Conservation (phyloP, 2,797 vertebrate genomes). For the Triplophysa yarkandensis region DNA sequence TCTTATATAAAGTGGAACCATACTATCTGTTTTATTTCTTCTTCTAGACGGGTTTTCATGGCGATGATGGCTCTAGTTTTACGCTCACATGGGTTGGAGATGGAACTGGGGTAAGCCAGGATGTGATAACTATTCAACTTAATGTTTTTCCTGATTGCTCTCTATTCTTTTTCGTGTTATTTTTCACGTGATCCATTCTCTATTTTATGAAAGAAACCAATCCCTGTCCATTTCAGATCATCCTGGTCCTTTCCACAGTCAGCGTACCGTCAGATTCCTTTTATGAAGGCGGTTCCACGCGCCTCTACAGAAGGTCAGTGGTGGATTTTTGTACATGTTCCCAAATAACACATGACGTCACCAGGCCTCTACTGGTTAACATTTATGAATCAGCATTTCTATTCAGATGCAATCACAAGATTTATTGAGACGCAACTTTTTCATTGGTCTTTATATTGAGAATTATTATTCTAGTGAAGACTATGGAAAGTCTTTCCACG, state of each 20-base stretch:
- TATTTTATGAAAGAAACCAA: background rate
- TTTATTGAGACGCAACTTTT: background rate
- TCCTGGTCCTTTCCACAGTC: constrained; percentile 78
- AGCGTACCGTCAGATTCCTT: constrained; percentile 69
- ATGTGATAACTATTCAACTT: too few relatives aligned
- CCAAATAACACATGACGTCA: background rate
- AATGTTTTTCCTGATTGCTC: too few relatives aligned
- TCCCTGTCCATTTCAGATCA: constrained; percentile 64
- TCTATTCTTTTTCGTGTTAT: background rate
- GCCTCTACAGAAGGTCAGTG: constrained; percentile 80
- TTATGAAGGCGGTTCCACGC: constrained; percentile 71
- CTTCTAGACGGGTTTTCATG: constrained; percentile 77
- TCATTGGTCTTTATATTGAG: background rate
- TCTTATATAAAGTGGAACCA: background rate
- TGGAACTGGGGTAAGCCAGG: constrained; percentile 77
- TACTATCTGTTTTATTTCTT: background rate
- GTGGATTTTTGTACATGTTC: background rate
- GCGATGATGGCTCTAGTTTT: constrained; percentile 79
- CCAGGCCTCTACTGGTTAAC: background rate
- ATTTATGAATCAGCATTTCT: background rate
- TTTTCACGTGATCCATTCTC: too few relatives aligned
- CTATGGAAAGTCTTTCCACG: constrained; percentile 81
- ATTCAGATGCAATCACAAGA: background rate
- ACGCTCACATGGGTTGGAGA: constrained; percentile 83
- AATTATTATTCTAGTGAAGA: constrained; percentile 68